These are phyloP conservation scores for Platynereis dumerilii DNA, from an alignment of 2,888 invertebrate genomes.

Conservation along the genomic window DNA sequence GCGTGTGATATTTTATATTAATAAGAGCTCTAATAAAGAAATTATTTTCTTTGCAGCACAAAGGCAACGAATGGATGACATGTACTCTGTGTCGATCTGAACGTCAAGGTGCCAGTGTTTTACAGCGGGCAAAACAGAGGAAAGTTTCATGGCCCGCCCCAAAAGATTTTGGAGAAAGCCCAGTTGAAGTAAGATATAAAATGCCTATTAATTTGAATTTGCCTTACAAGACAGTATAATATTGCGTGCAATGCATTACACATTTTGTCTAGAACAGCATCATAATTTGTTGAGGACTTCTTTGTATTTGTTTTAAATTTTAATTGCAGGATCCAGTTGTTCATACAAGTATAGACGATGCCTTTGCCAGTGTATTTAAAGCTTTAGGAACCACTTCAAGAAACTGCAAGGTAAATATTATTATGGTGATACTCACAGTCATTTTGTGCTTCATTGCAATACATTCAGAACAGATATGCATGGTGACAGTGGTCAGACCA, in stretches of 20 bases:
- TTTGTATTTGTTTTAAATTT: background rate
- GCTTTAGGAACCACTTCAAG: slow-evolving; percentile 42
- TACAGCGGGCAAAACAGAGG: slow-evolving; percentile 18
- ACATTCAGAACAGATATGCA: too few relatives aligned
- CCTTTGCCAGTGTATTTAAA: slow-evolving; percentile 41
- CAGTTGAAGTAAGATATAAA: slow-evolving; percentile 12
- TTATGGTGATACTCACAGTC: too few relatives aligned
- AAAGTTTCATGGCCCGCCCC: slow-evolving; percentile 15
- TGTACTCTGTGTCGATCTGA: slow-evolving; percentile 22
- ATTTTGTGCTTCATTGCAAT: too few relatives aligned
- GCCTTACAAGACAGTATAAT: too few relatives aligned
- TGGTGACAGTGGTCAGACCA: too few relatives aligned
- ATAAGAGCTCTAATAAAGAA: background rate
- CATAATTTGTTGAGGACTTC: too few relatives aligned
- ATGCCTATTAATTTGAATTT: too few relatives aligned
- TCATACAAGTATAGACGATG: slow-evolving; percentile 45
- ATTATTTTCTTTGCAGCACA: slow-evolving; percentile 3
- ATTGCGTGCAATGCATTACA: too few relatives aligned
- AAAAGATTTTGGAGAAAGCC: background rate
- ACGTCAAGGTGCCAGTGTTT: slow-evolving; percentile 13
- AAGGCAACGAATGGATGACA: slow-evolving; percentile 13
- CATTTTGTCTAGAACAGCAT: too few relatives aligned
- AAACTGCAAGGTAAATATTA: slow-evolving; percentile 41
- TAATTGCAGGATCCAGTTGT: slow-evolving; percentile 35
- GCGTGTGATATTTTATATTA: too few relatives aligned